phyloP scores from a whole-genome alignment of 1,140 invertebrate genomes.

The Lethocerus indicus region DNA sequence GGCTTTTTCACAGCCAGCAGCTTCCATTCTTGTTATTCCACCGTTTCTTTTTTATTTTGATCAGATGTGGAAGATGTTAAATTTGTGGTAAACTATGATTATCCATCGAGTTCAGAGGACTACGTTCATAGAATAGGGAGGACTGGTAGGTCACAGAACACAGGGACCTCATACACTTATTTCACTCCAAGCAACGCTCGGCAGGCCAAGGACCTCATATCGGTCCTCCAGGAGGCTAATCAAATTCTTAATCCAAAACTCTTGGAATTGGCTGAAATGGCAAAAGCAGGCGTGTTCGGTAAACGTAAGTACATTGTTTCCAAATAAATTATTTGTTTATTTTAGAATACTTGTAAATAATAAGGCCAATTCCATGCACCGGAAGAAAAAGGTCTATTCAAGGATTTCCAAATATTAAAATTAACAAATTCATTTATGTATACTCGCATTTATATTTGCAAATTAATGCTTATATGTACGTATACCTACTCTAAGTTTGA shows the following conservation, averaged over 20 bases:
- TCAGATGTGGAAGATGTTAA: slow-evolving; percentile 94
- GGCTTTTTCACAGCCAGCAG: not conserved
- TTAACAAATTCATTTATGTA: not conserved
- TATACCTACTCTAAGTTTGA: too few species aligned
- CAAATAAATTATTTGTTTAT: not conserved
- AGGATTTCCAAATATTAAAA: not conserved
- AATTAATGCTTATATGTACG: too few species aligned
- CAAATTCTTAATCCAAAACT: slow-evolving; percentile 66
- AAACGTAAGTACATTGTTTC: slow-evolving; percentile 12
- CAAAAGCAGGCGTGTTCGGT: slow-evolving; percentile 11
- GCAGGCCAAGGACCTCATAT: slow-evolving; percentile 77
- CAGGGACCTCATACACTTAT: slow-evolving; percentile 94
- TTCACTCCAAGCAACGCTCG: slow-evolving; percentile 83
- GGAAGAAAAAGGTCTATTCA: not conserved
- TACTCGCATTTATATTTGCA: not conserved
- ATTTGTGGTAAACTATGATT: slow-evolving; percentile 98
- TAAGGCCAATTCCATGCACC: not conserved
- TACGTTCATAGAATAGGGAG: slow-evolving; percentile 97
- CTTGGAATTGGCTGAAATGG: slow-evolving; percentile 35
- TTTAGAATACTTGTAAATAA: not conserved
- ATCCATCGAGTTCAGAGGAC: slow-evolving; percentile 95
- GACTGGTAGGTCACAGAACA: slow-evolving; percentile 80
- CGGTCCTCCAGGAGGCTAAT: slow-evolving; percentile 80
- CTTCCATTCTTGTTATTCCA: not conserved
- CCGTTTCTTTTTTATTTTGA: slow-evolving; percentile 16